These are phyloP conservation scores for Paramuricea clavata DNA, from an alignment of 92 coral and sea anemone species.

Conservation along the genomic window DNA sequence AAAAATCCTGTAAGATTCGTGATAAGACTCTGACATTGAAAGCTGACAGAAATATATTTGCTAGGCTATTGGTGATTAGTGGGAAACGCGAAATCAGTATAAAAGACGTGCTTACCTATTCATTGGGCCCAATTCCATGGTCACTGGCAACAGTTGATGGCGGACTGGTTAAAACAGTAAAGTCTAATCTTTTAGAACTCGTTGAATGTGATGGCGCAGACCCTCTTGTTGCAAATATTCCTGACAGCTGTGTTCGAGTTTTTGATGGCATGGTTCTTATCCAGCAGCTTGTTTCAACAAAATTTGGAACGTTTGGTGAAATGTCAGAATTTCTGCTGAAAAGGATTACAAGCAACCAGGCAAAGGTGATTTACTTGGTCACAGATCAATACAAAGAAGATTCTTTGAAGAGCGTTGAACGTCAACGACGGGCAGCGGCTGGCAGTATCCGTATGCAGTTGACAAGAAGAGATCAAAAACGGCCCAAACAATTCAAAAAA, in stretches of 20 bases:
- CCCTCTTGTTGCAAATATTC: not conserved
- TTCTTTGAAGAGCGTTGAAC: slow-evolving; percentile 32
- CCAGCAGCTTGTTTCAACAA: slow-evolving; percentile 12
- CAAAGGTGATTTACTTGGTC: slow-evolving; percentile 14
- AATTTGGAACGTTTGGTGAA: slow-evolving; percentile 13
- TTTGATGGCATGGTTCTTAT: slow-evolving; percentile 14
- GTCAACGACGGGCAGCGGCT: not conserved
- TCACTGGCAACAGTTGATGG: slow-evolving; percentile 1
- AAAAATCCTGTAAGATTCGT: slow-evolving; percentile 20
- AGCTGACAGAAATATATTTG: slow-evolving; percentile 54
- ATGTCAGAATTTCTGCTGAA: slow-evolving; percentile 30
- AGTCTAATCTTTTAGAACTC: not conserved
- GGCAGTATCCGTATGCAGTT: slow-evolving; percentile 10
- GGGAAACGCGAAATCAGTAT: not conserved
- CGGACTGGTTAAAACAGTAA: not conserved
- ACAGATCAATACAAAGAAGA: slow-evolving; percentile 27
- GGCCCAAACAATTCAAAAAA: not conserved
- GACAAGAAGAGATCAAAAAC: slow-evolving; percentile 10
- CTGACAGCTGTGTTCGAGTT: not conserved
- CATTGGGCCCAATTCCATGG: slow-evolving; percentile 20
- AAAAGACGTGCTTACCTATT: slow-evolving; percentile 8
- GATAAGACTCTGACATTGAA: slow-evolving; percentile 49
- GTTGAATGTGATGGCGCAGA: not conserved
- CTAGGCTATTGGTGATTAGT: slow-evolving; percentile 36
- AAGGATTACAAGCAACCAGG: not conserved